phyloP scores from a whole-genome alignment of 2,888 invertebrate species.

The Gnatocerus cornutus region DNA sequence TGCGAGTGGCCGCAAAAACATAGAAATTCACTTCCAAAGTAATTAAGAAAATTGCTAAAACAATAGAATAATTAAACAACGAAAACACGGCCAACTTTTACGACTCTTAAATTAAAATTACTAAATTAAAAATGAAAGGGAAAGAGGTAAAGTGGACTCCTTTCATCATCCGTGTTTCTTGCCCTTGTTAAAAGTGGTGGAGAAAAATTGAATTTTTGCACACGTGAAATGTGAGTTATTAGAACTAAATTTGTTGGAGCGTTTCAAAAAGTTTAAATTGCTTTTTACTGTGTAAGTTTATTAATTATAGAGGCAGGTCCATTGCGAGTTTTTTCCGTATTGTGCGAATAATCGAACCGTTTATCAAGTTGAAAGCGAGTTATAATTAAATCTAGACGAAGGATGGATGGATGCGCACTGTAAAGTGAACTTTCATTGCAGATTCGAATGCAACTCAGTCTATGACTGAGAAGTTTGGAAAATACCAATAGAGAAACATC shows the following conservation, averaged over 20 bases:
- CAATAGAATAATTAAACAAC: constrained; percentile 63
- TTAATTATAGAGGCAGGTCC: constrained; percentile 51
- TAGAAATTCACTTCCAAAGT: constrained; percentile 57
- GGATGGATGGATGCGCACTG: constrained; percentile 16
- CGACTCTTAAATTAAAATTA: constrained; percentile 61
- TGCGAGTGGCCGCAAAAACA: constrained; percentile 54
- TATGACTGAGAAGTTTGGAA: constrained; percentile 18
- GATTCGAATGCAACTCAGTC: constrained; percentile 19
- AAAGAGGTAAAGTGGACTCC: constrained; percentile 42
- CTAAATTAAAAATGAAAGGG: constrained; percentile 60
- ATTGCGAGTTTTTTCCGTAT: constrained; percentile 29
- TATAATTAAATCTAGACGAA: constrained; percentile 30
- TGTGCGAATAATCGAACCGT: constrained; percentile 37
- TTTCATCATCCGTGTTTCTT: constrained; percentile 41
- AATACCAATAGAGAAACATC: constrained; percentile 34
- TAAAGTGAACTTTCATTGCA: constrained; percentile 19
- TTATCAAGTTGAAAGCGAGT: constrained; percentile 29
- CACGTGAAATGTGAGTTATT: constrained; percentile 50
- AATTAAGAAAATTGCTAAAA: constrained; percentile 65
- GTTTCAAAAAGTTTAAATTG: constrained; percentile 57
- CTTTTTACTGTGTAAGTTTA: constrained; percentile 55
- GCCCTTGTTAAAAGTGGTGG: constrained; percentile 39
- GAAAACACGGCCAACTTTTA: constrained; percentile 52
- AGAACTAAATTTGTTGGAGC: constrained; percentile 52
- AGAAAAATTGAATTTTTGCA: constrained; percentile 48